These are phyloP conservation scores for Sericinus montela DNA, from an alignment of 2,888 invertebrate species.

Conservation along the genomic window DNA sequence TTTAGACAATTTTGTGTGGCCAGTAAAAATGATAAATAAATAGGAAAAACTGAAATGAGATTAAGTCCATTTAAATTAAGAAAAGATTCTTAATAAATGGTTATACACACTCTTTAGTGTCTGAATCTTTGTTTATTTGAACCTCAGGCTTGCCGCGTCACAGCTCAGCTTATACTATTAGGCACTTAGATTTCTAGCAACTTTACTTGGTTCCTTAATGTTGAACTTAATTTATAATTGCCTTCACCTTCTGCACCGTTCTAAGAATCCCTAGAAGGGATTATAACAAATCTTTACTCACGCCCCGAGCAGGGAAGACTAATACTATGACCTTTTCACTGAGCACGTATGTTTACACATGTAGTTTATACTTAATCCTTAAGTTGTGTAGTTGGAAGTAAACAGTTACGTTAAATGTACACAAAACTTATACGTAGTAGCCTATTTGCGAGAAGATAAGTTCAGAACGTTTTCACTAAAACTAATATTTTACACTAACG, in stretches of 20 bases:
- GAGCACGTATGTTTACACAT: conserved; percentile 30
- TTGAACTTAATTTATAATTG: conserved; percentile 29
- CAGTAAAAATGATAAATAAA: too few relatives aligned
- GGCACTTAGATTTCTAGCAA: neutral
- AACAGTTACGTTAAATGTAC: conserved; percentile 9
- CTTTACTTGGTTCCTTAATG: conserved; percentile 15
- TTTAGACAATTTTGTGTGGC: too few relatives aligned
- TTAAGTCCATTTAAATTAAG: too few relatives aligned
- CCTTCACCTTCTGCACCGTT: conserved; percentile 19
- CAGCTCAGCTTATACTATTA: conserved; percentile 1
- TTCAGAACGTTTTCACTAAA: too few relatives aligned
- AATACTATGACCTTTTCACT: conserved; percentile 31
- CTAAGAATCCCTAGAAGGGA: conserved; percentile 23
- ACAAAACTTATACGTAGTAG: conserved; percentile 5
- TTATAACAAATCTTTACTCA: conserved; percentile 30
- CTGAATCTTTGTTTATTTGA: too few relatives aligned
- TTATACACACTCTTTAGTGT: too few relatives aligned
- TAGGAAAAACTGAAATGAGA: too few relatives aligned
- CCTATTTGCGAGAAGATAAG: too few relatives aligned
- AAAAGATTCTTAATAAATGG: too few relatives aligned
- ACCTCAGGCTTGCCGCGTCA: too few relatives aligned
- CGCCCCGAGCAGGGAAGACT: conserved; percentile 22
- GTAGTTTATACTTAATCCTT: conserved; percentile 24
- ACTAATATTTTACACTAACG: too few relatives aligned
- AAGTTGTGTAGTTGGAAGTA: conserved; percentile 11